phyloP scores from a whole-genome alignment of 2,888 invertebrate genomes.

The Embidobia sp. region DNA sequence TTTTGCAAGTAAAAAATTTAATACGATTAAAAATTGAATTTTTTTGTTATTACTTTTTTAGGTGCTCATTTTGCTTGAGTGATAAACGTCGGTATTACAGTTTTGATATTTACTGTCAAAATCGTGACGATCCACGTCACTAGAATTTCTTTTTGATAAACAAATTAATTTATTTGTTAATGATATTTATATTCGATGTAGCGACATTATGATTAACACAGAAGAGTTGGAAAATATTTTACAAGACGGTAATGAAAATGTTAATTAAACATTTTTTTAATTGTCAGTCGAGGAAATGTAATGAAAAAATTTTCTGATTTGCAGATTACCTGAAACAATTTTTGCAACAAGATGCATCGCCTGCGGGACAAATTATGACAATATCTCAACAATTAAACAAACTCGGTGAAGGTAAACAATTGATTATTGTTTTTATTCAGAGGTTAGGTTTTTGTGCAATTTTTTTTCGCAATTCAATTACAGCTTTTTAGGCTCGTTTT shows the following conservation, averaged over 20 bases:
- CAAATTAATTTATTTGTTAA: not conserved
- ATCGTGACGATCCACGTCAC: conserved; percentile 41
- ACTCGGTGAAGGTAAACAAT: conserved; percentile 75
- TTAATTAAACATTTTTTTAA: too few relatives aligned
- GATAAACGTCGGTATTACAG: conserved; percentile 12
- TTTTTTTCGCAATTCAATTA: too few relatives aligned
- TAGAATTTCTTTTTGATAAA: not conserved
- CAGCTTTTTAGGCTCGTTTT: too few relatives aligned
- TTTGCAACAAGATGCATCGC: conserved; percentile 65
- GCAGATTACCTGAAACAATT: conserved; percentile 75
- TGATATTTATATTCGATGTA: not conserved
- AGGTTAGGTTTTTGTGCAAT: too few relatives aligned
- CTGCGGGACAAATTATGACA: conserved; percentile 39
- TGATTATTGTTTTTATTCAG: too few relatives aligned
- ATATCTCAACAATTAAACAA: conserved; percentile 75
- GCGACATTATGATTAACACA: conserved; percentile 23
- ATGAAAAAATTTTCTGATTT: conserved; percentile 10
- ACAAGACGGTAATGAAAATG: conserved; percentile 37
- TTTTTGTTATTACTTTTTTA: too few relatives aligned
- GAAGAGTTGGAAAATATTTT: conserved; percentile 45
- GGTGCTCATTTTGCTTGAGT: too few relatives aligned
- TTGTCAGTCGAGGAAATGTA: not conserved
- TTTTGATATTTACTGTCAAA: conserved; percentile 22
- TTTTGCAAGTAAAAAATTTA: too few relatives aligned
- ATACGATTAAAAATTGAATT: too few relatives aligned